Percentiles rank a stretch among this genome's conserved stretches.
Conservation (phyloP, 2,113 vertebrate species). For the Cavia aperea region DNA sequence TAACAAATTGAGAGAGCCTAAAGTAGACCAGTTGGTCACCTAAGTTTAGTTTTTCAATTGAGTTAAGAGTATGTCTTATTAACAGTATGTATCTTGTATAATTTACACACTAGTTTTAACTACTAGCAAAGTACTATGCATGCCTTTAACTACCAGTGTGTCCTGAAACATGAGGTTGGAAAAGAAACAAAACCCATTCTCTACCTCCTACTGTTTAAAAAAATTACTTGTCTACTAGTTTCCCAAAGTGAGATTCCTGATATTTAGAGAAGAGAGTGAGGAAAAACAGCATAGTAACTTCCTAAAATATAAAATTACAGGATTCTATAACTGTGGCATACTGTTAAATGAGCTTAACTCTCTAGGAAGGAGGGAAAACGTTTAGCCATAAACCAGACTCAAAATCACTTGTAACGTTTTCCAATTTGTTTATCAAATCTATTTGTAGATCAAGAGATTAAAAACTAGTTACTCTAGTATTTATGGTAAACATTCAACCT, state of each 20-base stretch:
- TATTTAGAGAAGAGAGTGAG: neutral
- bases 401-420: conserved; percentile 39
- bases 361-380: conserved; percentile 65
- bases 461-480: neutral
- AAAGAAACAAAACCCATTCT: neutral
- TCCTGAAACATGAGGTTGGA: neutral
- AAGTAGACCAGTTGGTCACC: neutral
- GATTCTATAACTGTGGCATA: neutral
- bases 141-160: neutral
- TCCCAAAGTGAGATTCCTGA: neutral
- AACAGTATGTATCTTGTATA: neutral
- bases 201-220: neutral
- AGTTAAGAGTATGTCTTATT: neutral
- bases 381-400: conserved; percentile 67
- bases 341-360: conserved; percentile 47
- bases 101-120: neutral
- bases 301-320: neutral
- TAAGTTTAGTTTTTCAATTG: neutral
- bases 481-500: conserved; percentile 17
- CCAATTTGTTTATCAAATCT: conserved; percentile 63
- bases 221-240: neutral
- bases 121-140: no score
- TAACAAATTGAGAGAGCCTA: neutral
- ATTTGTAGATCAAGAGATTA: neutral
- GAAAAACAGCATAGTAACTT: neutral